phyloP scores from a whole-genome alignment of 1,140 invertebrate species.

The Pseudomyrmex concolor region DNA sequence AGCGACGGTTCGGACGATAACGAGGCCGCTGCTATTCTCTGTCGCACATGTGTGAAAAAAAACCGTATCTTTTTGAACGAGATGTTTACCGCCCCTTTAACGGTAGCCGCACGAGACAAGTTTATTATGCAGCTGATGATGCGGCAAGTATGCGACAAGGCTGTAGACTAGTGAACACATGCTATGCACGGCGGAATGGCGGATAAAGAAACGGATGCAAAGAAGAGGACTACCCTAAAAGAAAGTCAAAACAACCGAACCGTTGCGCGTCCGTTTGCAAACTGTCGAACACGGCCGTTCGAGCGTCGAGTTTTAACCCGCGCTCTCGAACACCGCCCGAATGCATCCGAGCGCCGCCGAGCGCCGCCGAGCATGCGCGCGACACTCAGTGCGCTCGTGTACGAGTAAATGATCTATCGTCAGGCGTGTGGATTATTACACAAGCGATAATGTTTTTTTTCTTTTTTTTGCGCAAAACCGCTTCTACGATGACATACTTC shows the following conservation, averaged over 20 bases:
- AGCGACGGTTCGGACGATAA: background rate
- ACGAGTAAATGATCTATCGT: no score
- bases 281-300: slow-evolving; percentile 24
- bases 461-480: no score
- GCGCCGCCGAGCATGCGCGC: background rate
- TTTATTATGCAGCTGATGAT: slow-evolving; percentile 79
- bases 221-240: background rate
- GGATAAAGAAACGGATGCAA: slow-evolving; percentile 8
- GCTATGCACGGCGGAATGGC: slow-evolving; percentile 75
- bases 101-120: slow-evolving; percentile 81
- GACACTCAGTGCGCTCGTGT: background rate
- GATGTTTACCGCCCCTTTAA: slow-evolving; percentile 68
- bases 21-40: background rate
- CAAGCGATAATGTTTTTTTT: no score
- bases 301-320: background rate
- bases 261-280: slow-evolving; percentile 8
- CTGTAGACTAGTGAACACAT: slow-evolving; percentile 80
- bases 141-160: slow-evolving; percentile 75
- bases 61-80: background rate
- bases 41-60: background rate
- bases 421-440: no score
- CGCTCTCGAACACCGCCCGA: background rate
- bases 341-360: background rate
- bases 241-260: background rate
- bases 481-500: no score